Conservation (phyloP, 2,888 invertebrate genomes). For the Argynnis bischoffii region DNA sequence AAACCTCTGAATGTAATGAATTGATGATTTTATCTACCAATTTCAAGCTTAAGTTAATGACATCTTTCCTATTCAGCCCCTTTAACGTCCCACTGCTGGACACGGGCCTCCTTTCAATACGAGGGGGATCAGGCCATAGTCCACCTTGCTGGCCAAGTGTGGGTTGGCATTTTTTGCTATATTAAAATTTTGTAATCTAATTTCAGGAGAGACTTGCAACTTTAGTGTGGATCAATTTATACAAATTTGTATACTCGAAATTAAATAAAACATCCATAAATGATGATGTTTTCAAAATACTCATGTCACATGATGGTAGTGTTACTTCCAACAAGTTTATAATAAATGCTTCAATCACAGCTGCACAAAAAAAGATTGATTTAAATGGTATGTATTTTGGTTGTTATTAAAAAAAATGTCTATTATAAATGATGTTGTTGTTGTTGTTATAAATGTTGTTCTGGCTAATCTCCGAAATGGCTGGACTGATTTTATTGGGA, state of each 20-base stretch:
- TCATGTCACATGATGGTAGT: slow-evolving; percentile 25
- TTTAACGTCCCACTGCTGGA: no score
- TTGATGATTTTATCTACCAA: not conserved
- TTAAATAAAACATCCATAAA: slow-evolving; percentile 40
- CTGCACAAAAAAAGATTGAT: slow-evolving; percentile 50
- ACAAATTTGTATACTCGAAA: slow-evolving; percentile 43
- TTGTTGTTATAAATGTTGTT: not conserved
- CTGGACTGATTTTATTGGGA: no score
- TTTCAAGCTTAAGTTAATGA: no score
- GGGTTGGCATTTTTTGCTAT: no score
- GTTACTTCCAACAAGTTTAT: slow-evolving; percentile 45
- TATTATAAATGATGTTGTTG: no score
- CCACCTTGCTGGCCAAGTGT: no score
- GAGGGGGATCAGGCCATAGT: no score
- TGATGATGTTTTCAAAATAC: slow-evolving; percentile 42
- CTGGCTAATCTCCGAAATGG: not conserved
- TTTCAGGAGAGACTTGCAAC: slow-evolving; percentile 52
- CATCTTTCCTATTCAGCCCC: no score
- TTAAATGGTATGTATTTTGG: not conserved
- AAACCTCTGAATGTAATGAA: no score
- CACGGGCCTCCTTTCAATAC: no score
- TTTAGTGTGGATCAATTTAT: slow-evolving; percentile 54
- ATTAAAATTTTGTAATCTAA: not conserved
- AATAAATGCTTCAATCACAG: slow-evolving; percentile 47
- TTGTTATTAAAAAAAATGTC: not conserved